Conservation (phyloP, 1,140 invertebrate species). For the Drosophila arawakana region DNA sequence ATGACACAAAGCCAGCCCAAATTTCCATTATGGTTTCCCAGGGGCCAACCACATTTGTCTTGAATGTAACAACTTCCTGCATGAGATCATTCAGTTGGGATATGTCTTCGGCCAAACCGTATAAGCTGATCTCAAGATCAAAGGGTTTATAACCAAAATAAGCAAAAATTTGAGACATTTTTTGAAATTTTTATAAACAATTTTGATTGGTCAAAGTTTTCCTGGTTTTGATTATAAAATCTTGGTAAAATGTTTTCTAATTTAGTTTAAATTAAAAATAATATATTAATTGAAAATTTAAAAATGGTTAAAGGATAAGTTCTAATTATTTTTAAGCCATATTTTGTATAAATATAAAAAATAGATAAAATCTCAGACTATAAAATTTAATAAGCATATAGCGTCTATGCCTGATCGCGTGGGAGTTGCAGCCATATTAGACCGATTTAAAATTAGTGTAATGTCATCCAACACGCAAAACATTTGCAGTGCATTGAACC, state of each 20-base stretch:
- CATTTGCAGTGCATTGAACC: constrained; percentile 60
- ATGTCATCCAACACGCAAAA: constrained; percentile 60
- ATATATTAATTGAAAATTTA: no score
- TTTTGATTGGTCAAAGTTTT: neutral
- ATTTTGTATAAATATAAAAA: no score
- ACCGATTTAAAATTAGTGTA: constrained; percentile 33
- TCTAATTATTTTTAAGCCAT: no score
- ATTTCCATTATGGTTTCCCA: constrained; percentile 16
- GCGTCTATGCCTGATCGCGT: neutral
- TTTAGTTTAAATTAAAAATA: no score
- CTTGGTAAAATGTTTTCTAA: no score
- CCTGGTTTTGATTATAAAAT: no score
- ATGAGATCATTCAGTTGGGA: constrained; percentile 28
- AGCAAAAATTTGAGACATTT: constrained; percentile 15
- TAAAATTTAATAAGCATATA: constrained; percentile 5
- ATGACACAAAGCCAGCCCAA: constrained; percentile 10
- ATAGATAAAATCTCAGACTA: no score
- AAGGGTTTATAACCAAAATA: constrained; percentile 27
- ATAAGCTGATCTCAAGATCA: constrained; percentile 42
- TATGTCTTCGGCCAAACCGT: constrained; percentile 57
- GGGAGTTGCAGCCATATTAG: constrained; percentile 5
- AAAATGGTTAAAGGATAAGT: no score
- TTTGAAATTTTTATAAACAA: constrained; percentile 5
- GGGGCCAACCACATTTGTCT: constrained; percentile 8
- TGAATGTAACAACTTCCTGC: constrained; percentile 29